Percentiles rank a stretch among this genome's conserved stretches.
Conservation (phyloP, 1,140 invertebrate species). For the Anoplolepis gracilipes region DNA sequence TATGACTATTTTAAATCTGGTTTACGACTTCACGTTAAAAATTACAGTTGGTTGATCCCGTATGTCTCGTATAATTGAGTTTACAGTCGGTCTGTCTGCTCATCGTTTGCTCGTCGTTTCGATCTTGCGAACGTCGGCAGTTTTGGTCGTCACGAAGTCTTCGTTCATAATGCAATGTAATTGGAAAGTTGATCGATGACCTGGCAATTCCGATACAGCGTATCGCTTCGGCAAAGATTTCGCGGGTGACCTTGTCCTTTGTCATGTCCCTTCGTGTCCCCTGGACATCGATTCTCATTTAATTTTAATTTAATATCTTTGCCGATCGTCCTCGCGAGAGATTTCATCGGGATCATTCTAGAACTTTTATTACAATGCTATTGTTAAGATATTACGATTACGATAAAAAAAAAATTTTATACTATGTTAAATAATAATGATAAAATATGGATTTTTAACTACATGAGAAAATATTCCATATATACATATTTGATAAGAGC, state of each 20-base stretch:
- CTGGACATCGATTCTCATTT: slow-evolving; percentile 15
- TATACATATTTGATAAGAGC: too few species aligned
- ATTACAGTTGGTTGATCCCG: not conserved
- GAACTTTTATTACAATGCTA: not conserved
- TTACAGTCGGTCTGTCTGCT: not conserved
- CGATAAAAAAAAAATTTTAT: not conserved
- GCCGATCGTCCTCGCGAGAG: not conserved
- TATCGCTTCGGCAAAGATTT: not conserved
- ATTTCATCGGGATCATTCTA: not conserved
- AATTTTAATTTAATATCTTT: slow-evolving; percentile 41
- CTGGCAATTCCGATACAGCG: slow-evolving; percentile 22
- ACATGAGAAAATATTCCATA: not conserved
- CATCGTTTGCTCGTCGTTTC: not conserved
- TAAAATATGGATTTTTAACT: not conserved
- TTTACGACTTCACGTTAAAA: not conserved
- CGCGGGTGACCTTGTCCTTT: slow-evolving; percentile 40
- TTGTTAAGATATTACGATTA: not conserved
- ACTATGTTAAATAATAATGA: not conserved
- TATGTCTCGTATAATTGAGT: not conserved
- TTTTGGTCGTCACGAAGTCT: slow-evolving; percentile 26
- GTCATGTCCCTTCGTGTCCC: not conserved
- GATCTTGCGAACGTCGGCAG: slow-evolving; percentile 19
- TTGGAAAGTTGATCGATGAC: slow-evolving; percentile 52
- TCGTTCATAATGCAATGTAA: slow-evolving; percentile 53
- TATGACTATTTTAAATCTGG: not conserved